A percentile compares a stretch with the other conserved stretches of the same genome.
These are phyloP conservation scores for Drosophila bocqueti DNA, from an alignment of 1,140 invertebrate species.

Conservation along the genomic window DNA sequence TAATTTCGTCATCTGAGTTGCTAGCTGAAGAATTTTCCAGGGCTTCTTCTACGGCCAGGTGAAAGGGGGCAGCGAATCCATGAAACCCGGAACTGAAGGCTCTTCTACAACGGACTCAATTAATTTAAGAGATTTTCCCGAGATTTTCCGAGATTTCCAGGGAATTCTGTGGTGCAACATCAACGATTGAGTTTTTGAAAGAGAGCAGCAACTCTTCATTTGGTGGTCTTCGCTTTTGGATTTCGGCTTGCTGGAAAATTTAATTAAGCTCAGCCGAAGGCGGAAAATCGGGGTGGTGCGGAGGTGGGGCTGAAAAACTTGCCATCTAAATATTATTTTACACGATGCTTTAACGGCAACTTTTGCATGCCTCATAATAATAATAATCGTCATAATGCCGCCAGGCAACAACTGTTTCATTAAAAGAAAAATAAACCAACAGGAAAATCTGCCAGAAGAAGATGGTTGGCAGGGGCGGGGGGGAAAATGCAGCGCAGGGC, in stretches of 20 bases:
- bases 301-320: slow-evolving; percentile 31
- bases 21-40: slow-evolving; percentile 48
- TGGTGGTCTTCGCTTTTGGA: slow-evolving; percentile 64
- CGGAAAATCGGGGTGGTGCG: not conserved
- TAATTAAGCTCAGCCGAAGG: slow-evolving; percentile 70
- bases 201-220: slow-evolving; percentile 32
- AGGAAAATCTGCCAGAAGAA: slow-evolving; percentile 37
- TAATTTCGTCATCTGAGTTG: slow-evolving; percentile 62
- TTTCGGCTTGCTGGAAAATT: slow-evolving; percentile 65
- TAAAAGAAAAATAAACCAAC: slow-evolving; percentile 69
- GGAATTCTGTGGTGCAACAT: slow-evolving; percentile 28
- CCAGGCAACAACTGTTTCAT: slow-evolving; percentile 77
- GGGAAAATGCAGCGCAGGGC: not conserved
- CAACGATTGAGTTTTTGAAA: slow-evolving; percentile 31
- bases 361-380: slow-evolving; percentile 81
- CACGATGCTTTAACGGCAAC: slow-evolving; percentile 79
- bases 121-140: slow-evolving; percentile 66
- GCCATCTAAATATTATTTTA: slow-evolving; percentile 80
- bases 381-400: slow-evolving; percentile 81
- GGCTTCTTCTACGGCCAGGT: slow-evolving; percentile 49
- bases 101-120: slow-evolving; percentile 50
- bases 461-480: not conserved
- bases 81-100: not conserved
- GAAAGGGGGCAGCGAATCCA: not conserved
- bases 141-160: slow-evolving; percentile 2